Evolutionary conservation across 2,888 invertebrate species (phyloP), one percentile per base, ranked within the genome.

Genomic region (Idaea dimidiata): DNA sequence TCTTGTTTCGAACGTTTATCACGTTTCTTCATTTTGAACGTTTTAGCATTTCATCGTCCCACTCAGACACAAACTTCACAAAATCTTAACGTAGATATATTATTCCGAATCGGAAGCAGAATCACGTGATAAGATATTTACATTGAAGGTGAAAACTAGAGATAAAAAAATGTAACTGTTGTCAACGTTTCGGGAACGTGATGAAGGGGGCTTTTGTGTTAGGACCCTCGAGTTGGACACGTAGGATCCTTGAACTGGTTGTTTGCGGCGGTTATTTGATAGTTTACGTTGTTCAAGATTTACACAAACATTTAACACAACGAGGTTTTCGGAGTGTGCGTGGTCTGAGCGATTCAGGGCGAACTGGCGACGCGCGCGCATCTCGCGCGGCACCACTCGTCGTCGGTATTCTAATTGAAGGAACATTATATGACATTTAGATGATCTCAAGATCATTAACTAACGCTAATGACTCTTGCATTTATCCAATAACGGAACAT

Each of bases 121-220:
- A 66, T 63, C 65, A 71, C 76, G 74, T 77, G 87, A 91, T 91
- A 87, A 89, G 89, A 88, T 91, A 89, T 86, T 84, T 75, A 70
- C 71, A 70, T 79, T 74, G 86, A 89, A 88, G 87, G 86, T 83
- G 77, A 88, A 81, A 82, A 80, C 68, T 69, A 76, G 62, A 72
- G 86, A 89, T 88, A 91, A 91, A 89, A 87, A 88, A 87, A 57
- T 71, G 72, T 74, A 77, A 81, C 69, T 81, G 75, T 81, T 86
- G 77, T 84, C 72, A 78, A 77, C 72, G 79, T 79, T 67, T 72
- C 67, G 70, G 69, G 70, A 87, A 88, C 88, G 89, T 89, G 90
- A 85, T 81, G 69, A 65, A 70, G 71, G 78, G 82, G 81, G 77
- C 70, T 82, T 88, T 87, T 89, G 81, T 84, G 82, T 88, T 83